Base-by-base conservation (phyloP, 2,113 vertebrate species). In the Pluvialis apricaria region DNA sequence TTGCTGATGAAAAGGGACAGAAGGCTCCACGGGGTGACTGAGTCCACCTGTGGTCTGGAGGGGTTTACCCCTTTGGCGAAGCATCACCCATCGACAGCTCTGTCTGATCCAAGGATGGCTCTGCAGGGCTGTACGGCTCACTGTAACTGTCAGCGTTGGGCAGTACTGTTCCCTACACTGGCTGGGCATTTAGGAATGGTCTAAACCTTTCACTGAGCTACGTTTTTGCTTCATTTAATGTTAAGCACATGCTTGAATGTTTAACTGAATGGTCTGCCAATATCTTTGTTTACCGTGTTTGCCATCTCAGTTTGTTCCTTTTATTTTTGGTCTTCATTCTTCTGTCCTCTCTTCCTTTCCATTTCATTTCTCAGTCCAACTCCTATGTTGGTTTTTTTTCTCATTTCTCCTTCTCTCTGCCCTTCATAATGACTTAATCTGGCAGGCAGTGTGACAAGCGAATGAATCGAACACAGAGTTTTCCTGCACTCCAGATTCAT, bases 381-480 rank as follows among this genome's bases (percentile, higher is more conserved):
- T 96, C 93, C 93, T 71, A 75, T 80, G 94, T 15, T 19, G 44
- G 38, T 32, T 68, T 87, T 77, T 79, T 31, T 11, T n/a, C 64
- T 94, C 85, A 58, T 97, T 96, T 94, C 96, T 96, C 76, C 96
- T 95, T 94, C 84, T 69, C 88, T 96, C 94, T 97, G 95, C 92
- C 96, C 97, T 96, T 92, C 92, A 36, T 91, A 96, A 98, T 84
- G 97, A 95, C 97, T 98, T 97, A 94, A 98, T 97, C 96, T 97
- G 93, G 95, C 96, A 95, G 85, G 92, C 96, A 97, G 94, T 21
- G 83, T 98, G 98, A 98, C 97, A 97, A 96, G 94, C 8, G 3
- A 89, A 90, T 85, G 97, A 96, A 97, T 97, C 4, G 84, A 97
- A 96, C 95, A 94, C 12, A 1, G 51, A 86, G 92, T 91, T 97